Base-by-base conservation (phyloP, 2,113 vertebrate genomes). In the Pedetes capensis region DNA sequence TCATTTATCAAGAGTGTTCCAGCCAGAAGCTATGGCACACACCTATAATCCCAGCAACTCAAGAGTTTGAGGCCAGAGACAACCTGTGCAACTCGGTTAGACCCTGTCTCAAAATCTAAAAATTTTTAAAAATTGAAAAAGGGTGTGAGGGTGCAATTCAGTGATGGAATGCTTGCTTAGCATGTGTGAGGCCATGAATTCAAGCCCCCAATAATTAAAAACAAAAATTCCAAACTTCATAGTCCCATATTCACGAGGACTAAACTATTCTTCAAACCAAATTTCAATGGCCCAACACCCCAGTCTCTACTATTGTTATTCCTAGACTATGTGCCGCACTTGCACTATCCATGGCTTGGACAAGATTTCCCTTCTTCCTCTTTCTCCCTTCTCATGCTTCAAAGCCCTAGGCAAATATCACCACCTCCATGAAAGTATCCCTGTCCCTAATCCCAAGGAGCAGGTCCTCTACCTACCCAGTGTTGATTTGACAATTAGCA, bases 211-310 rank as follows among this genome's bases (percentile, higher is more conserved):
- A n/a, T n/a, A n/a, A n/a, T n/a, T n/a, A n/a, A n/a, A n/a, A n/a
- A n/a, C n/a, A n/a, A n/a, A n/a, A n/a, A n/a, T n/a, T n/a, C 32
- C 68, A 72, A 6, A 72, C 12, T 86, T 93, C 49, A 92, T 55
- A 42, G 37, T 68, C 66, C 37, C 80, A 29, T 69, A 39, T 87
- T 91, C 61, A 74, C 47, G 79, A 82, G 23, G 34, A 23, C 23
- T 51, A 89, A 89, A 86, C 34, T 89, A 13, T 89, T 95, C 53
- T 81, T 93, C 51, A 82, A 29, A 57, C 11, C 49, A 63, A 86
- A 92, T 75, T 53, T 63, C 44, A 71, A 10, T 57, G 27, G 23
- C 20, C 22, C 8, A 76, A 64, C 29, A 84, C 23, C 37, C 27
- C 22, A n/a, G 16, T 44, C 68, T 83, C n/a, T 89, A 75, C 44